A percentile compares a stretch with the other conserved stretches of the same genome.
phyloP scores from a whole-genome alignment of 2,888 invertebrate genomes.

The Hydroisotoma schaefferi region DNA sequence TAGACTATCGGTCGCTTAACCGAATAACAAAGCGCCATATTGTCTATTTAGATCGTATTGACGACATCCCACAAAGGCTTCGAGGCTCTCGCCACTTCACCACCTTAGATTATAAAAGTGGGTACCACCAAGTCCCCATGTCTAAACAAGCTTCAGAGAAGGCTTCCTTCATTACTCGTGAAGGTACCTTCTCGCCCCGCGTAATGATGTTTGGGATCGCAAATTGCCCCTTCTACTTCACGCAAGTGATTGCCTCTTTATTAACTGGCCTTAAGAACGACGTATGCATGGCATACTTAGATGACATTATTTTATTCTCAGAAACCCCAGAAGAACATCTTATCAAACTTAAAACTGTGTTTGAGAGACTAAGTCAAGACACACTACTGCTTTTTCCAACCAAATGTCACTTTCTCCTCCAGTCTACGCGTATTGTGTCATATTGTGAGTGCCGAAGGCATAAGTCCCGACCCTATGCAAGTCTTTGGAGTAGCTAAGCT shows the following conservation, averaged over 20 bases:
- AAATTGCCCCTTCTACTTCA: neutral
- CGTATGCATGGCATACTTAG: neutral
- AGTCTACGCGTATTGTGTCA: neutral
- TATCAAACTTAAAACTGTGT: neutral
- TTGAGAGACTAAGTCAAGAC: neutral
- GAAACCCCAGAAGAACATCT: neutral
- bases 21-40: neutral
- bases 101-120: neutral
- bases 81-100: neutral
- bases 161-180: neutral
- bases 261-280: neutral
- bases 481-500: neutral
- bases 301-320: neutral
- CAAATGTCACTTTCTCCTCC: neutral
- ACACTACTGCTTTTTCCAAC: neutral
- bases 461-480: neutral
- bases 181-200: neutral
- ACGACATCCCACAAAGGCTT: neutral
- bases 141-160: constrained; percentile 2
- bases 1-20: neutral
- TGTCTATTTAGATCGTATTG: neutral
- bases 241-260: neutral
- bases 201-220: neutral
- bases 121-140: constrained; percentile 1
- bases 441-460: neutral